Conservation (phyloP, 2,113 vertebrate species). For the Sander lucioperca region DNA sequence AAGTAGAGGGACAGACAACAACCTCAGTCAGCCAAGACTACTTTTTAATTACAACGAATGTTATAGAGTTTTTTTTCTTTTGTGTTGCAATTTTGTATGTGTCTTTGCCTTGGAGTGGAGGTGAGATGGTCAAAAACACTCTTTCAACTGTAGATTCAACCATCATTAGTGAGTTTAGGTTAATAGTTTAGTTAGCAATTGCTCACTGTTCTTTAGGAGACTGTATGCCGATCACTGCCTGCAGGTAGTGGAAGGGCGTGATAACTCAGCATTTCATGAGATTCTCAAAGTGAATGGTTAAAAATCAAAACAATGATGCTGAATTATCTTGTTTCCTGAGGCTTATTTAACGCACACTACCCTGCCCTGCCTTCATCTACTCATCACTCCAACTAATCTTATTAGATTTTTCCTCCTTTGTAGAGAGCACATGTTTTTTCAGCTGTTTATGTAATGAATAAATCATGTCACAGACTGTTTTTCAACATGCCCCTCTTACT, state of each 20-base stretch:
- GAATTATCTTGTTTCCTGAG: slow-evolving; percentile 5
- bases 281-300: not conserved
- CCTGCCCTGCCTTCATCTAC: not conserved
- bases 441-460: not conserved
- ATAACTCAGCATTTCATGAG: not conserved
- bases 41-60: not conserved
- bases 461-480: not conserved
- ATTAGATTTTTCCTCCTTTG: not conserved
- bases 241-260: not conserved
- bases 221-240: not conserved
- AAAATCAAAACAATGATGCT: not conserved
- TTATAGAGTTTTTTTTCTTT: not conserved
- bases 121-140: not conserved
- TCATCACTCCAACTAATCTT: not conserved
- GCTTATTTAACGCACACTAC: not conserved
- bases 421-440: not conserved
- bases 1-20: not conserved
- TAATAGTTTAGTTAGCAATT: not conserved
- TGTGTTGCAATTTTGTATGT: not conserved
- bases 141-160: not conserved
- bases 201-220: not conserved
- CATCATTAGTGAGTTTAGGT: not conserved
- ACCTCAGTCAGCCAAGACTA: not conserved
- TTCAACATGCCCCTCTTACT: not conserved
- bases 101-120: not conserved